Conservation (phyloP, 2,113 vertebrate genomes). For the Uropsilus gracilis region DNA sequence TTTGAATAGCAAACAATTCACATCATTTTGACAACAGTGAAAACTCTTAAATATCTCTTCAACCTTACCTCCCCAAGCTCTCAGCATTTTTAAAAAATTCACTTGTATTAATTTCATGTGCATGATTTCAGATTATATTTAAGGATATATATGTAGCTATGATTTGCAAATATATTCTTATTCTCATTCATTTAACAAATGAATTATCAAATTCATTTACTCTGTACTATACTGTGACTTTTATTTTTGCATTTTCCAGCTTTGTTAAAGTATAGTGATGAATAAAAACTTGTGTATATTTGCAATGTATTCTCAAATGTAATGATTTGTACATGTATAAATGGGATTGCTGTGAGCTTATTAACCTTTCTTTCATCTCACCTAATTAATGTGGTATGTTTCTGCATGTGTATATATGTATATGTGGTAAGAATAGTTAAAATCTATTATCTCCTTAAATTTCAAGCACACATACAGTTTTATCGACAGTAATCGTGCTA, state of each 20-base stretch:
- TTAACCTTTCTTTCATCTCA: background rate
- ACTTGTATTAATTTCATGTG: background rate
- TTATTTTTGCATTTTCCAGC: background rate
- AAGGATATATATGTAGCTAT: background rate
- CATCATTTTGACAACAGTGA: background rate
- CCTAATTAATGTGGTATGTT: background rate
- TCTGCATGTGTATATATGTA: background rate
- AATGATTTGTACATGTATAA: background rate
- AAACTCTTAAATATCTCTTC: background rate
- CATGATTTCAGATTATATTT: background rate
- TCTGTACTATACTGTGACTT: background rate
- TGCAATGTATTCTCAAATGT: background rate
- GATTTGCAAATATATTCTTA: slow-evolving; percentile 3
- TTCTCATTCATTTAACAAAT: background rate
- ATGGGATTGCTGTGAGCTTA: background rate
- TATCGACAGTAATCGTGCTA: background rate
- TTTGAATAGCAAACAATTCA: background rate
- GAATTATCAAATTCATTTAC: background rate
- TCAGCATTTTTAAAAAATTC: background rate
- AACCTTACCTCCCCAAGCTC: background rate
- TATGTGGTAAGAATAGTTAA: background rate
- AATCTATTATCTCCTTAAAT: background rate
- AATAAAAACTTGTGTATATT: background rate
- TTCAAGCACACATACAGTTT: background rate
- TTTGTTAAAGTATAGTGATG: background rate